A percentile compares a stretch with the other conserved stretches of the same genome.
Evolutionary conservation across 2,888 invertebrate genomes (phyloP).

Genomic region (Nebria brevicollis): DNA sequence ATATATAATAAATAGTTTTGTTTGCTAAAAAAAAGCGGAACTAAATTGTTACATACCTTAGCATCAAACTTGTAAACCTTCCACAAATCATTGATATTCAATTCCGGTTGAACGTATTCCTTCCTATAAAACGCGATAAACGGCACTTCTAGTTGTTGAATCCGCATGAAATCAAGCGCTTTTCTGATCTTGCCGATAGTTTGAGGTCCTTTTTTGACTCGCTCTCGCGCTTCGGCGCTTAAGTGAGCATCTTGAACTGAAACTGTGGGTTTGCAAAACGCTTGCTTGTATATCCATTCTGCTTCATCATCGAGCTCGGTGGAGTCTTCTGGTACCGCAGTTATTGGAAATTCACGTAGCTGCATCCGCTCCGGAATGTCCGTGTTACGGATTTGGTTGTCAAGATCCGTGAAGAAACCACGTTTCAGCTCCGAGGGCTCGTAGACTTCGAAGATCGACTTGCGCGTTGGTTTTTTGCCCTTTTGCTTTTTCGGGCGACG

Average conservation of each 20-base stretch:
- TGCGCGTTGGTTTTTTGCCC: conserved; percentile 80
- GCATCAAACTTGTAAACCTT: conserved; percentile 96
- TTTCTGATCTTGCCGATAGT: conserved; percentile 91
- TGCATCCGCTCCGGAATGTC: conserved; percentile 95
- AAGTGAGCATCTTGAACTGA: conserved; percentile 78
- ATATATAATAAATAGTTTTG: conserved; percentile 20
- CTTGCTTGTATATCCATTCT: conserved; percentile 96
- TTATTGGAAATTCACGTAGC: conserved; percentile 87
- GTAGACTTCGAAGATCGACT: conserved; percentile 92
- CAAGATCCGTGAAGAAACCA: conserved; percentile 93
- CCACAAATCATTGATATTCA: conserved; percentile 96
- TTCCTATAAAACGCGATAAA: conserved; percentile 99
- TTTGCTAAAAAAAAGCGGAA: conserved; percentile 29
- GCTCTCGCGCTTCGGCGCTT: conserved; percentile 65
- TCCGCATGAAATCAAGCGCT: conserved; percentile 94
- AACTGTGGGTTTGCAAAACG: conserved; percentile 85
- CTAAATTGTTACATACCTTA: conserved; percentile 67
- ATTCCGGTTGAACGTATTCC: conserved; percentile 94
- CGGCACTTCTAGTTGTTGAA: conserved; percentile 95
- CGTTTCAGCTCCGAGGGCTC: conserved; percentile 97
- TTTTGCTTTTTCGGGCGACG: conserved; percentile 78
- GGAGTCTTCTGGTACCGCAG: conserved; percentile 82
- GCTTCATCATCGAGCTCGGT: conserved; percentile 93
- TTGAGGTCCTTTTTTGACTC: conserved; percentile 72
- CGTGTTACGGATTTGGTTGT: conserved; percentile 88